Conservation (phyloP, 2,113 vertebrate species). For the Dunckerocampus dactyliophorus region DNA sequence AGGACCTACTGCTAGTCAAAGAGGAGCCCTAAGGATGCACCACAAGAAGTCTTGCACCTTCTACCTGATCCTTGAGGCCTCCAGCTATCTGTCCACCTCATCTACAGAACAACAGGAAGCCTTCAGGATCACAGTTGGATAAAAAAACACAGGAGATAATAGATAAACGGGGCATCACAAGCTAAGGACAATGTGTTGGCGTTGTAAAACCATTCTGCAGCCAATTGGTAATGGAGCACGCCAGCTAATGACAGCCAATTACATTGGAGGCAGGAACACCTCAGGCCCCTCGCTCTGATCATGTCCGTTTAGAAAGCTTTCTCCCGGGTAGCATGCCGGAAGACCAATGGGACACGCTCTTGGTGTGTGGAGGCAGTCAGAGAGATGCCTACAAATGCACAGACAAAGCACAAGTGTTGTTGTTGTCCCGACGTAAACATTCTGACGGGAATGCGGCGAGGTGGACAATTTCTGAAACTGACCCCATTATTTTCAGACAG, state of each 20-base stretch:
- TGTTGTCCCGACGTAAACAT: constrained; percentile 55
- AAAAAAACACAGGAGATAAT: constrained; percentile 14
- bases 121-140: constrained; percentile 20
- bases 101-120: constrained; percentile 40
- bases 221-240: constrained; percentile 20
- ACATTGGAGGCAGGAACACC: constrained; percentile 7
- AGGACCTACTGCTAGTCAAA: neutral
- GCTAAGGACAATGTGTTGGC: constrained; percentile 18
- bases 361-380: constrained; percentile 39
- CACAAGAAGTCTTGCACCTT: neutral
- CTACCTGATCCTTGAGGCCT: constrained; percentile 15
- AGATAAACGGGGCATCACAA: constrained; percentile 22
- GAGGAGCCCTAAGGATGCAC: neutral
- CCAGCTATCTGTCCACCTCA: constrained; percentile 1
- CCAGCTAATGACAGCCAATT: constrained; percentile 13
- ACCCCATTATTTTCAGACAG: constrained; percentile 30
- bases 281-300: neutral
- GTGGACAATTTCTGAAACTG: constrained; percentile 49
- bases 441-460: constrained; percentile 57
- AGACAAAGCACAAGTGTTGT: constrained; percentile 61
- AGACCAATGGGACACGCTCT: neutral
- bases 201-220: constrained; percentile 22
- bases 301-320: neutral
- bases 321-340: neutral
- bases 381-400: constrained; percentile 40